Conservation (phyloP, 37 sponge, comb jelly and placozoan species). For the Lycopodina hypogea region DNA sequence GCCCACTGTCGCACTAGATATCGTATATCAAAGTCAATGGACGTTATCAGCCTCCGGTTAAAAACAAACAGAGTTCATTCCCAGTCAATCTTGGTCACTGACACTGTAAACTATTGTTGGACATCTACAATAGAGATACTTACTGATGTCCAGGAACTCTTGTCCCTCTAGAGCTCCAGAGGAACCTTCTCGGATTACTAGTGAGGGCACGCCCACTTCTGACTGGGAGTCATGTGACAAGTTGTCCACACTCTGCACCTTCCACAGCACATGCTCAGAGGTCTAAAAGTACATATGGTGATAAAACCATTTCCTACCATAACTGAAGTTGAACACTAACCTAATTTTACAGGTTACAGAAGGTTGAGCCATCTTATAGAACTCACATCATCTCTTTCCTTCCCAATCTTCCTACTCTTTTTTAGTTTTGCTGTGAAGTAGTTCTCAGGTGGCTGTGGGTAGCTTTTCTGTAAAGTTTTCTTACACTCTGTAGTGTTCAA, state of each 20-base stretch:
- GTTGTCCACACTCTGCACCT: not conserved
- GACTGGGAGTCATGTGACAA: not conserved
- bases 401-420: not conserved
- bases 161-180: not conserved
- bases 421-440: not conserved
- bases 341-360: constrained; percentile 52
- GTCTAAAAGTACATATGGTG: not conserved
- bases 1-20: constrained; percentile 64
- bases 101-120: not conserved
- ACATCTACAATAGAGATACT: not conserved
- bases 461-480: constrained; percentile 41
- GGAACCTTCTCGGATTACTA: not conserved
- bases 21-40: not conserved
- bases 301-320: not conserved
- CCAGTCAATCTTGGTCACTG: not conserved
- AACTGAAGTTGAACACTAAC: constrained; percentile 6
- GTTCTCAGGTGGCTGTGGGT: constrained; percentile 24
- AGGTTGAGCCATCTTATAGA: constrained; percentile 52
- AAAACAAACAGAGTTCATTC: not conserved
- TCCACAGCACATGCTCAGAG: constrained; percentile 27
- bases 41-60: too few relatives aligned
- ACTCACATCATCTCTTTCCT: not conserved
- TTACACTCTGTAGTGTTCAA: constrained; percentile 6
- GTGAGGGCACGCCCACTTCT: not conserved
- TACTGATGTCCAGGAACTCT: constrained; percentile 32